A percentile compares a stretch with the other conserved stretches of the same genome.
Evolutionary conservation across 2,888 invertebrate species (phyloP).

Genomic region (Cactoblastis cactorum): DNA sequence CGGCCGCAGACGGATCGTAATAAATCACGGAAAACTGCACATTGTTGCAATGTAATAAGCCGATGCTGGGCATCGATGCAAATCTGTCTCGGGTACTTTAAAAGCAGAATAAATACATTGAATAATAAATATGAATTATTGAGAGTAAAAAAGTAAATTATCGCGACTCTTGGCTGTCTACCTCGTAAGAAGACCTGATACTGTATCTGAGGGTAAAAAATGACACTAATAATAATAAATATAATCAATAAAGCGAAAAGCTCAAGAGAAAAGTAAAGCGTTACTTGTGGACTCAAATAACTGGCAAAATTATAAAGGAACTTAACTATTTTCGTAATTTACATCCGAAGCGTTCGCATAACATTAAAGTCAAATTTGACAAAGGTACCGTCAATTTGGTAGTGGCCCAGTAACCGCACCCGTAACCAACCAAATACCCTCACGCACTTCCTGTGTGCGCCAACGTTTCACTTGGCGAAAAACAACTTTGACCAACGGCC

Average conservation of each 20-base stretch:
- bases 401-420: conserved; percentile 33
- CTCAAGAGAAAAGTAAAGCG: no score
- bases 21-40: conserved; percentile 33
- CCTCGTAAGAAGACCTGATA: no score
- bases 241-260: no score
- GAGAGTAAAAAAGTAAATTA: no score
- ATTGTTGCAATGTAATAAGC: conserved; percentile 11
- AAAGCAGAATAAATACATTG: background rate
- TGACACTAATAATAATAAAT: no score
- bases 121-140: no score
- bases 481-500: conserved; percentile 29
- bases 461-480: conserved; percentile 43
- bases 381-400: conserved; percentile 16
- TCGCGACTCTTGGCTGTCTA: no score
- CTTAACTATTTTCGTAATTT: background rate
- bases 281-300: no score
- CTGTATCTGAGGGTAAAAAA: no score
- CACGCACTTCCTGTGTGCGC: conserved; percentile 68
- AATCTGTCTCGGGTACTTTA: background rate
- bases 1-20: conserved; percentile 37
- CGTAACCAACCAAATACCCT: conserved; percentile 60
- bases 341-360: background rate
- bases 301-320: background rate
- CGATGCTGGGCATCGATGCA: conserved; percentile 3
- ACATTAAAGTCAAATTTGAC: background rate